These are phyloP conservation scores for Mesochorus sp. DNA, from an alignment of 2,888 invertebrate genomes.

Conservation along the genomic window DNA sequence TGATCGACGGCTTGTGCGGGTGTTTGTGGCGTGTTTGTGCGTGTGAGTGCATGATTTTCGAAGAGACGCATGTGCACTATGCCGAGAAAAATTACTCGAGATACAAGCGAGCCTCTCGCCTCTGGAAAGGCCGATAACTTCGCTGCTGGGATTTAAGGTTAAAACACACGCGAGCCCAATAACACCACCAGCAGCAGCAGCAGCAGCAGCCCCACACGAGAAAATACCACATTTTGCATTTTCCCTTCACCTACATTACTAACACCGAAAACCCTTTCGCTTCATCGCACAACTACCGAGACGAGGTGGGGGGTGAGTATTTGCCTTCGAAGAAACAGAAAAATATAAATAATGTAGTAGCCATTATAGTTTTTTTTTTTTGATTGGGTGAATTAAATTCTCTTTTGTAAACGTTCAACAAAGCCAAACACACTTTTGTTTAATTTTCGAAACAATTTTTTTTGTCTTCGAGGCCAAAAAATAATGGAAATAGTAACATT, in stretches of 20 bases:
- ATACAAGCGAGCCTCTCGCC: slow-evolving; percentile 15
- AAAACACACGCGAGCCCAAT: slow-evolving; percentile 42
- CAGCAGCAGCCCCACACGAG: not conserved
- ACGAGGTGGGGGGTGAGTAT: slow-evolving; percentile 53
- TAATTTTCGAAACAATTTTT: too few species aligned
- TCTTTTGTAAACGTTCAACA: too few species aligned
- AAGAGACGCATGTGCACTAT: slow-evolving; percentile 37
- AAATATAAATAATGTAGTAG: not conserved
- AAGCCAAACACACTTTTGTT: too few species aligned
- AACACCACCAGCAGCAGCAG: too few species aligned
- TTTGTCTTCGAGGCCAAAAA: too few species aligned
- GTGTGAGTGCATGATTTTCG: slow-evolving; percentile 10
- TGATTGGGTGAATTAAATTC: too few species aligned
- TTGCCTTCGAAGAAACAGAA: not conserved
- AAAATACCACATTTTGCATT: slow-evolving; percentile 11
- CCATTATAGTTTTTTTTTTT: not conserved
- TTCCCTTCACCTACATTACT: not conserved
- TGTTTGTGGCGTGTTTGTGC: slow-evolving; percentile 23
- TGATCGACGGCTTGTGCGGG: slow-evolving; percentile 2
- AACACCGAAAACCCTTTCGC: slow-evolving; percentile 1
- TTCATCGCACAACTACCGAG: slow-evolving; percentile 21
- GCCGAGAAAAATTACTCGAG: slow-evolving; percentile 30
- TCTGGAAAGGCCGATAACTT: slow-evolving; percentile 46
- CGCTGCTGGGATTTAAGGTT: slow-evolving; percentile 63
- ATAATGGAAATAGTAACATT: too few species aligned